Conservation (phyloP, 2,113 vertebrate species). For the Phocoena phocoena region DNA sequence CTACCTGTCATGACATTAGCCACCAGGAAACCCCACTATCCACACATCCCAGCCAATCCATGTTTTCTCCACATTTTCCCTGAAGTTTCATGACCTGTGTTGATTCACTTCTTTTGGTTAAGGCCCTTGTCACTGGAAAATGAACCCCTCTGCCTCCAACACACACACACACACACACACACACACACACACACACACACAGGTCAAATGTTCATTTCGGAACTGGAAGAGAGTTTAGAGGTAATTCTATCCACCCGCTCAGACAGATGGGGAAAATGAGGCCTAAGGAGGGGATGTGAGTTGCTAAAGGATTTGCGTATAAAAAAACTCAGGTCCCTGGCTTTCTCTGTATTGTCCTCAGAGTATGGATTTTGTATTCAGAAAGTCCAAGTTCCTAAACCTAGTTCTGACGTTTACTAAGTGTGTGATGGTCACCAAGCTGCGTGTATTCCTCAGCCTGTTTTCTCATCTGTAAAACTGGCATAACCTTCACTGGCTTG, state of each 20-base stretch:
- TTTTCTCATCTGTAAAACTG: neutral
- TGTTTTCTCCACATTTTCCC: neutral
- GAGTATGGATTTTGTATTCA: neutral
- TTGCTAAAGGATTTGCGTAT: neutral
- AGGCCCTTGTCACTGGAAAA: neutral
- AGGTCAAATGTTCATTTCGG: neutral
- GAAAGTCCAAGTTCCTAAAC: neutral
- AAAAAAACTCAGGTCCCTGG: neutral
- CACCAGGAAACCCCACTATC: too few species aligned
- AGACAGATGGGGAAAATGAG: neutral
- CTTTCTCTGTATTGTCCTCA: neutral
- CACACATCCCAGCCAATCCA: neutral
- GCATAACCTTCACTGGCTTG: neutral
- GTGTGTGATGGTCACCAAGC: neutral
- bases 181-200: neutral
- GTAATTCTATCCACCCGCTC: neutral
- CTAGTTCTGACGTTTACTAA: neutral
- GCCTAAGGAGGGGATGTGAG: neutral
- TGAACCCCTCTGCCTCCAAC: accelerated
- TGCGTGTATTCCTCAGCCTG: neutral
- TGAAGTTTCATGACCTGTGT: neutral
- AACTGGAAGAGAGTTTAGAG: neutral
- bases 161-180: too few species aligned
- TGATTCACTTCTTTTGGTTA: neutral
- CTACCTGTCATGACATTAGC: neutral